Conservation (phyloP, 2,888 invertebrate species). For the Nymphalis urticae region DNA sequence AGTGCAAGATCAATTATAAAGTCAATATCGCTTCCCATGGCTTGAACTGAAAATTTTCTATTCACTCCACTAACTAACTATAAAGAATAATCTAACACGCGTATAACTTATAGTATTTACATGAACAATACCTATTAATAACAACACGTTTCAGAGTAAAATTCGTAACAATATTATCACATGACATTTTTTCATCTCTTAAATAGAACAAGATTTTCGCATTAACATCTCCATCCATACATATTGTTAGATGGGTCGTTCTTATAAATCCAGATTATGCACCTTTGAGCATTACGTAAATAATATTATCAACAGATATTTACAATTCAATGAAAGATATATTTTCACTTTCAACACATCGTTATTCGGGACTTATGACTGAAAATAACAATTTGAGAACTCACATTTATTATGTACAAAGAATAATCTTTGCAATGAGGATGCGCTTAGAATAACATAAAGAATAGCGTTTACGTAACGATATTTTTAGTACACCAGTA, state of each 20-base stretch:
- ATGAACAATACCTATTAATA: no score
- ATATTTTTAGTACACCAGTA: no score
- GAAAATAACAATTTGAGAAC: not conserved
- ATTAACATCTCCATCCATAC: not conserved
- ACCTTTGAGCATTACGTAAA: not conserved
- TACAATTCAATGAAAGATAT: not conserved
- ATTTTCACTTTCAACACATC: not conserved
- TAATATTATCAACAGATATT: not conserved
- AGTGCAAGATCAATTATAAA: no score
- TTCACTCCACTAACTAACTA: no score
- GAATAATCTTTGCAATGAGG: not conserved
- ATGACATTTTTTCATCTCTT: not conserved
- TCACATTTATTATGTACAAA: not conserved
- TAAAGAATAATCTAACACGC: no score
- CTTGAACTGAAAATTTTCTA: no score
- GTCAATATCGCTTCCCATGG: no score
- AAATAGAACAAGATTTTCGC: conserved; percentile 2
- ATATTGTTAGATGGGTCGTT: not conserved
- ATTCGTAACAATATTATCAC: not conserved
- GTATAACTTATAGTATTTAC: no score
- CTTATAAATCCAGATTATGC: not conserved
- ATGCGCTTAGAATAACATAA: not conserved
- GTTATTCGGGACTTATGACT: not conserved
- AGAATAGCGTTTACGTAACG: no score
- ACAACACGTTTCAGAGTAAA: not conserved